Base-by-base conservation (phyloP, 1,140 invertebrate species). In the Bombus superbus region DNA sequence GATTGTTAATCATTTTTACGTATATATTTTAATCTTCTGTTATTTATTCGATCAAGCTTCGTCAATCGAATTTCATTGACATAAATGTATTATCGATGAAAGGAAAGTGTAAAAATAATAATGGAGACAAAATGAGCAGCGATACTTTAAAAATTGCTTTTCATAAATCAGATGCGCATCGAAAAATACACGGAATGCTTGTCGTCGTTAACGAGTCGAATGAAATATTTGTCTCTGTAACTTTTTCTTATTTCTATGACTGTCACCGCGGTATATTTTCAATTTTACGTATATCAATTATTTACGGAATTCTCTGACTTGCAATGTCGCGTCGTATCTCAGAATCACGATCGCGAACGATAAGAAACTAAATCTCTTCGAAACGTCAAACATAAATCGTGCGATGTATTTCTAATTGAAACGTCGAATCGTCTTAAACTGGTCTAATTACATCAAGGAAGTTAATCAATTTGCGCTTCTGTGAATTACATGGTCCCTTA, bases 391-490 rank as follows among this genome's bases (percentile, higher is more conserved):
- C n/a, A 8, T 10, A 42, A 35, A 25, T 44, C n/a, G 42, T 68
- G 57, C 62, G 32, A 79, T 25, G 13, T 10, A 44, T 66, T 57
- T 57, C 3, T 10, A 69, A 40, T 71, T 71, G 9, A 32, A 28
- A 25, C 35, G 35, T 68, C 68, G 42, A 81, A 81, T 72, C 79
- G 22, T n/a, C 53, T 72, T 57, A 62, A 81, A 59, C 53, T 44
- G 25, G 22, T 32, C 35, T 40, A 76, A 69, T 77, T 57, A 25
- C 38, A n/a, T 77, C 44, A 32, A 28, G 40, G 42, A 76, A 78
- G 64, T 78, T 78, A 69, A 83, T 83, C 74, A 76, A 78, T 69
- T 78, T 35, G 28, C 64, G 35, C 44, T 78, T 69, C 38, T 11
- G 82, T 22, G 82, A 68, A 28, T 28, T 78, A 53, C 71, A 22